A percentile compares a stretch with the other conserved stretches of the same genome.
Evolutionary conservation across 2,113 vertebrate genomes (phyloP).

Genomic region (Elgaria multicarinata): DNA sequence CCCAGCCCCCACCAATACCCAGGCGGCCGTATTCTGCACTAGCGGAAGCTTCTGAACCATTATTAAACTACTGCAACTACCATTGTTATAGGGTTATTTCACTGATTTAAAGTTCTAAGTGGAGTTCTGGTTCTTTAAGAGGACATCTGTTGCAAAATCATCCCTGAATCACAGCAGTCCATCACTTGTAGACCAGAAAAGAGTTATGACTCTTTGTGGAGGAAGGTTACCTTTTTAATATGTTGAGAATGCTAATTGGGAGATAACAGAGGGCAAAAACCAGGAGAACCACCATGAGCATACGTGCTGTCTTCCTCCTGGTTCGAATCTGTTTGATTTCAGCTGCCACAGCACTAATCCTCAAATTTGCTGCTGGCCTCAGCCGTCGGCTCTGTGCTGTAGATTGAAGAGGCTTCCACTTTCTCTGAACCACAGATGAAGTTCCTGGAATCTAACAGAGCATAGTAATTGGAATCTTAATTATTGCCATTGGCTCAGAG

Average conservation of each 20-base stretch:
- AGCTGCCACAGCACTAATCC: slow-evolving; percentile 86
- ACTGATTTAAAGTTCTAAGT: neutral
- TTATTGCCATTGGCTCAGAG: slow-evolving; percentile 26
- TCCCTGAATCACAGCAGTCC: slow-evolving; percentile 19
- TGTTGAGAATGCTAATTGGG: slow-evolving; percentile 95
- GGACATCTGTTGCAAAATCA: slow-evolving; percentile 8
- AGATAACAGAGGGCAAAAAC: slow-evolving; percentile 97
- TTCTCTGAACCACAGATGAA: slow-evolving; percentile 90
- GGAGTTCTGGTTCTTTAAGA: neutral
- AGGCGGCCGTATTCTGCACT: too few relatives aligned
- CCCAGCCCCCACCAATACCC: too few relatives aligned
- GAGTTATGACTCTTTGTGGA: slow-evolving; percentile 33
- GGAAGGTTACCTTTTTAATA: slow-evolving; percentile 91
- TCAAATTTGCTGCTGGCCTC: slow-evolving; percentile 81
- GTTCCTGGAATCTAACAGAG: slow-evolving; percentile 90
- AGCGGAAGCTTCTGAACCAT: too few relatives aligned
- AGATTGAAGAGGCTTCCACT: slow-evolving; percentile 87
- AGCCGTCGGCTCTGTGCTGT: slow-evolving; percentile 72
- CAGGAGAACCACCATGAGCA: slow-evolving; percentile 96
- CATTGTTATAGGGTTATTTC: neutral
- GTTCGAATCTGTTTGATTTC: slow-evolving; percentile 95
- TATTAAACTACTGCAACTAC: neutral
- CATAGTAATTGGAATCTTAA: slow-evolving; percentile 23
- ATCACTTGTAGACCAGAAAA: slow-evolving; percentile 13
- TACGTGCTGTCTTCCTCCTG: slow-evolving; percentile 93